Base-by-base conservation (phyloP, 2,113 vertebrate genomes). In the Odontophorus gujanensis region DNA sequence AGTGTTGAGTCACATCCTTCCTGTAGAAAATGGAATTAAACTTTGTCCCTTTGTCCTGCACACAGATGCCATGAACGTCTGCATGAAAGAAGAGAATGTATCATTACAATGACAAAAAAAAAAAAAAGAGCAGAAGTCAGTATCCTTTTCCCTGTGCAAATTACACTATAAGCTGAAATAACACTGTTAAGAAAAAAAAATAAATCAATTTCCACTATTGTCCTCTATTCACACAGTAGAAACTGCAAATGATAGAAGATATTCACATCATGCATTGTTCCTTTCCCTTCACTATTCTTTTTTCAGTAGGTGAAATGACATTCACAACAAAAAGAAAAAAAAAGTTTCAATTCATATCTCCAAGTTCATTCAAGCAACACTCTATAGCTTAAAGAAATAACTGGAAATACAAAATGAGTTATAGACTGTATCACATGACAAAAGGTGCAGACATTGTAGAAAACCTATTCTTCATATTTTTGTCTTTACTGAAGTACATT, bases 11-110 rank as follows among this genome's bases (percentile, higher is more conserved):
- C 47, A n/a, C 43, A 68, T 80, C 30, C 87, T 81, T 77, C 83
- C 76, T 65, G 43, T 21, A 63, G 50, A 88, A 75, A 34, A 47
- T 38, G 65, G 80, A 88, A 84, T 5, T 3, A 88, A 78, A 26
- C 30, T 83, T 78, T 92, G 47, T 90, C 76, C 80, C 36, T 83
- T 78, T 92, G 47, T 90, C 76, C 80, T 68, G 59, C 72, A 91
- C 24, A 55, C 17, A 0, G 0, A 91, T 67, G 22, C 20, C 68
- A 0, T 40, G 65, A 83, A 77, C n/a, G 47, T 77, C 78, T 85
- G 34, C 28, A 34, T 40, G 53, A 87, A 89, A 40, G 20, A 82
- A 63, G 42, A 55, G 19, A 85, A 91, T 71, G 78, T 28, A 74
- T 65, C 65, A 38, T 63, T 81, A 72, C 47, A 87, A 57, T 40